These are phyloP conservation scores for Reticulitermes speratus DNA, from an alignment of 1,140 invertebrate genomes.

Conservation along the genomic window DNA sequence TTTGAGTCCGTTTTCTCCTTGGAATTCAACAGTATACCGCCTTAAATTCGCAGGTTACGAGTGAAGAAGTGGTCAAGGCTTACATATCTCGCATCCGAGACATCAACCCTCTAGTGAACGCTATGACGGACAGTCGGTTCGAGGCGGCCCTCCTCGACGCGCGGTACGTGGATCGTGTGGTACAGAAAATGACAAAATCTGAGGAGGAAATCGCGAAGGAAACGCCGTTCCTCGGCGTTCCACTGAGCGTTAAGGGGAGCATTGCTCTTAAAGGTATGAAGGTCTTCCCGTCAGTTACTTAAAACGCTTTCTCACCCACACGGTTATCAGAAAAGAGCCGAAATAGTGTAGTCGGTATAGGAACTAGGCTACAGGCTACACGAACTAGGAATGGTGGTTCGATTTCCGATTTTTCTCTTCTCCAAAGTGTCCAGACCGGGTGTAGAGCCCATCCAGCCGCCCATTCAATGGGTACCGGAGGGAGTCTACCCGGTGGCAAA, in stretches of 20 bases:
- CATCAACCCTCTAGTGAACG: constrained; percentile 72
- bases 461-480: too few relatives aligned
- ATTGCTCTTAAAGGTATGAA: constrained; percentile 67
- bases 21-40: too few relatives aligned
- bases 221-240: constrained; percentile 71
- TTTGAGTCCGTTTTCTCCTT: too few relatives aligned
- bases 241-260: constrained; percentile 74
- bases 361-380: too few relatives aligned
- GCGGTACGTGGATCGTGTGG: not conserved
- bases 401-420: too few relatives aligned
- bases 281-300: not conserved
- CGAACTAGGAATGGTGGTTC: too few relatives aligned
- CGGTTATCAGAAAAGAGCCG: constrained; percentile 26
- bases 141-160: constrained; percentile 68
- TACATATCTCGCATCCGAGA: constrained; percentile 68
- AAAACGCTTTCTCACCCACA: not conserved
- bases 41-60: constrained; percentile 45
- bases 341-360: too few relatives aligned
- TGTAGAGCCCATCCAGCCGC: too few relatives aligned
- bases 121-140: constrained; percentile 71
- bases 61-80: constrained; percentile 60
- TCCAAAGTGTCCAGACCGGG: too few relatives aligned
- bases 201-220: constrained; percentile 52
- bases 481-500: too few relatives aligned
- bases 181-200: constrained; percentile 35